Evolutionary conservation across 2,113 vertebrate genomes (phyloP).

Genomic region (Pomatorhinus ruficollis): DNA sequence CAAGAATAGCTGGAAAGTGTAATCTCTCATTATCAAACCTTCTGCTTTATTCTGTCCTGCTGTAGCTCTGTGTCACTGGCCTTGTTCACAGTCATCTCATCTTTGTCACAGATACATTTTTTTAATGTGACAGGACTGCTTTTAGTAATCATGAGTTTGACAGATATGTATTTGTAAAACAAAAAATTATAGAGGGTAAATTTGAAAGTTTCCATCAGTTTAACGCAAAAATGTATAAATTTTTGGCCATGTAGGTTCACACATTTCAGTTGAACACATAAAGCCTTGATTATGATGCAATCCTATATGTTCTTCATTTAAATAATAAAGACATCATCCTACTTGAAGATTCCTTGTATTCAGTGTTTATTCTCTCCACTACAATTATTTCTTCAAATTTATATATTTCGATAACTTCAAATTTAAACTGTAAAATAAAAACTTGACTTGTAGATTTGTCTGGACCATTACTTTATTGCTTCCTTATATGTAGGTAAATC

Average conservation of each 20-base stretch:
- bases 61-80: constrained; percentile 67
- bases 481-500: background rate
- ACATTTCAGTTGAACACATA: constrained; percentile 27
- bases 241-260: background rate
- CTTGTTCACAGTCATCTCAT: constrained; percentile 74
- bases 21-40: constrained; percentile 88
- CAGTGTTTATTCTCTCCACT: background rate
- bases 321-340: background rate
- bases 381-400: background rate
- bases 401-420: background rate
- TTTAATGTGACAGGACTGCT: constrained; percentile 79
- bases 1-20: constrained; percentile 79
- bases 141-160: constrained; percentile 72
- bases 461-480: background rate
- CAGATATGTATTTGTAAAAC: constrained; percentile 55
- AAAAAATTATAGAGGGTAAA: constrained; percentile 11
- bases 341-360: background rate
- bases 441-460: background rate
- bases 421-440: background rate
- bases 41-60: constrained; percentile 76
- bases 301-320: background rate
- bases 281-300: constrained; percentile 18
- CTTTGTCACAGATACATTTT: constrained; percentile 71
- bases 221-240: constrained; percentile 7
- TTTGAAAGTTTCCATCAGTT: constrained; percentile 20